Evolutionary conservation across 2,113 vertebrate genomes (phyloP).

Genomic region (Galemys pyrenaicus): DNA sequence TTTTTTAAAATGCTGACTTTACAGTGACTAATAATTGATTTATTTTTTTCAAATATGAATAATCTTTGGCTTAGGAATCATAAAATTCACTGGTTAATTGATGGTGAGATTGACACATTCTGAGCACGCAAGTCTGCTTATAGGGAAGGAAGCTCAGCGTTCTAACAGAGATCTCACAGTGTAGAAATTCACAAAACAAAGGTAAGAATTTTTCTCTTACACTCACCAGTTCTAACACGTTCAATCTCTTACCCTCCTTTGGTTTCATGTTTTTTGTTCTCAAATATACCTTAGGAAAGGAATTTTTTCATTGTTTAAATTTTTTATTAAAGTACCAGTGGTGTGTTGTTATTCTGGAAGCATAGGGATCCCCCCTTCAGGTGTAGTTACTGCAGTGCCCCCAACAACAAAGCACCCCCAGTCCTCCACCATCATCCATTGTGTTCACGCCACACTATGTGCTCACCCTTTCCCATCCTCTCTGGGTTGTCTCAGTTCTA

Average conservation of each 20-base stretch:
- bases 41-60: constrained; percentile 1
- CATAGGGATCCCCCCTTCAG: no score
- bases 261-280: neutral
- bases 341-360: neutral
- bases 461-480: no score
- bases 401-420: no score
- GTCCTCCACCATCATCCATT: no score
- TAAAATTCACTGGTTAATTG: neutral
- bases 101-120: neutral
- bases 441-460: no score
- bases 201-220: neutral
- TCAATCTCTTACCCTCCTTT: neutral
- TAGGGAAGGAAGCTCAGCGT: neutral
- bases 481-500: no score
- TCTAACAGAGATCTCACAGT: neutral
- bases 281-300: neutral
- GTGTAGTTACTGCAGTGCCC: no score
- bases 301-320: no score
- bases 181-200: neutral
- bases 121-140: neutral
- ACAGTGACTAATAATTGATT: neutral
- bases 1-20: neutral
- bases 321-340: no score
- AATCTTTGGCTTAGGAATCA: neutral
- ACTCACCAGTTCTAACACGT: neutral